phyloP scores from a whole-genome alignment of 2,888 invertebrate species.

The Ischnus inquisitorius region DNA sequence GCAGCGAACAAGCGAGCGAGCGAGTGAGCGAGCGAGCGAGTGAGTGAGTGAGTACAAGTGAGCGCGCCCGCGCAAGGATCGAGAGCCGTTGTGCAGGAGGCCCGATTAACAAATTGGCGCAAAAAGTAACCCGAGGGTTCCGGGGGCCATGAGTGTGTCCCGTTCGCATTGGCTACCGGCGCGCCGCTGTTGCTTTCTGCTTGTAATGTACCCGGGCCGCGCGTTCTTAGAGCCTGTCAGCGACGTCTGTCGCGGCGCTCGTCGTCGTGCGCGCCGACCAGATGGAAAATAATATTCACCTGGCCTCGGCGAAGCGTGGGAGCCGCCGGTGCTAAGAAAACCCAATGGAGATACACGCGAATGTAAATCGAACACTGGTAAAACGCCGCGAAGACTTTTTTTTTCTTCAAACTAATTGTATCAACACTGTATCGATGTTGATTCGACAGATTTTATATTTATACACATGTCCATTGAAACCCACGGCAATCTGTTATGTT shows the following conservation, averaged over 20 bases:
- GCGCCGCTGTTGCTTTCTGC: conserved; percentile 64
- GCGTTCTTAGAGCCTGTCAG: conserved; percentile 52
- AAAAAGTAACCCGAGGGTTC: conserved; percentile 78
- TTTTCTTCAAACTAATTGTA: conserved; percentile 48
- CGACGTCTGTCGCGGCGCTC: conserved; percentile 48
- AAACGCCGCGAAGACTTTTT: not conserved
- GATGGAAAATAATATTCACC: conserved; percentile 53
- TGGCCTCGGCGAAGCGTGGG: conserved; percentile 54
- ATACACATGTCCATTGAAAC: not conserved
- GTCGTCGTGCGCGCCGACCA: conserved; percentile 56
- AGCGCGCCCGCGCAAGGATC: conserved; percentile 39
- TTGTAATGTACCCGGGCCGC: conserved; percentile 59
- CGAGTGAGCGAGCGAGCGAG: conserved; percentile 43
- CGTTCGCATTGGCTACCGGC: too few relatives aligned
- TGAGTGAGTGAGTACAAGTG: conserved; percentile 63
- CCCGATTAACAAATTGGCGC: conserved; percentile 82
- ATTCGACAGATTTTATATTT: conserved; percentile 11
- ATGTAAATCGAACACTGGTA: conserved; percentile 5
- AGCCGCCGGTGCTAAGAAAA: conserved; percentile 43
- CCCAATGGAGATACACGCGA: not conserved
- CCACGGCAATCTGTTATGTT: too few relatives aligned
- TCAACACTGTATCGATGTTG: conserved; percentile 30
- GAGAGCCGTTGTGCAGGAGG: conserved; percentile 67
- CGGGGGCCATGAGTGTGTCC: conserved; percentile 50
- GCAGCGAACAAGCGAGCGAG: conserved; percentile 56